These are phyloP conservation scores for Dolichopus griseipennis DNA, from an alignment of 2,888 invertebrate species.

Conservation along the genomic window DNA sequence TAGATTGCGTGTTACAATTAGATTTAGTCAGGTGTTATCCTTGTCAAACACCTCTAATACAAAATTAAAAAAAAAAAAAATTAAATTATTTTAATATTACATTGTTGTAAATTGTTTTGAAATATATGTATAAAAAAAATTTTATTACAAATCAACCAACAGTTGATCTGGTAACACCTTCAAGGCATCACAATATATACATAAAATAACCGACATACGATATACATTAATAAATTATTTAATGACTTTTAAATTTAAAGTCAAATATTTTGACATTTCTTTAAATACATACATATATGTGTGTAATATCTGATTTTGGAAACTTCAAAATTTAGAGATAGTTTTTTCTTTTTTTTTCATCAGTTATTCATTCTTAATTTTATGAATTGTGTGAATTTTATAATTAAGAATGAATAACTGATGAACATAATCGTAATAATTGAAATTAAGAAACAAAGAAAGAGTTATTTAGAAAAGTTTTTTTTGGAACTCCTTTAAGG, in stretches of 20 bases:
- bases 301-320: too few species aligned
- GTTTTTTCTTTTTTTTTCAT: too few species aligned
- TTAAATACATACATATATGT: too few species aligned
- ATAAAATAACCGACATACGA: too few species aligned
- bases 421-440: background rate
- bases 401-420: background rate
- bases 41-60: conserved; percentile 5
- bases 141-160: background rate
- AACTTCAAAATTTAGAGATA: too few species aligned
- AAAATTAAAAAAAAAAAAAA: background rate
- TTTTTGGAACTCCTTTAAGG: too few species aligned
- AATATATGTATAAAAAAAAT: too few species aligned
- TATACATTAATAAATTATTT: too few species aligned
- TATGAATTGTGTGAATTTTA: too few species aligned
- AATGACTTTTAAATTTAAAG: background rate
- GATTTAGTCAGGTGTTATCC: conserved; percentile 9
- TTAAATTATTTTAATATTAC: background rate
- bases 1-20: background rate
- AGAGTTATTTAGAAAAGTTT: too few species aligned
- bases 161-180: background rate
- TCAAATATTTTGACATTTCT: background rate
- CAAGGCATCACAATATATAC: background rate
- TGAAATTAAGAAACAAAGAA: background rate
- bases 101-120: background rate
- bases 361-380: too few species aligned